Percentiles rank a stretch among this genome's conserved stretches.
These are phyloP conservation scores for Halictus rubicundus DNA, from an alignment of 1,140 invertebrate species.

Conservation along the genomic window DNA sequence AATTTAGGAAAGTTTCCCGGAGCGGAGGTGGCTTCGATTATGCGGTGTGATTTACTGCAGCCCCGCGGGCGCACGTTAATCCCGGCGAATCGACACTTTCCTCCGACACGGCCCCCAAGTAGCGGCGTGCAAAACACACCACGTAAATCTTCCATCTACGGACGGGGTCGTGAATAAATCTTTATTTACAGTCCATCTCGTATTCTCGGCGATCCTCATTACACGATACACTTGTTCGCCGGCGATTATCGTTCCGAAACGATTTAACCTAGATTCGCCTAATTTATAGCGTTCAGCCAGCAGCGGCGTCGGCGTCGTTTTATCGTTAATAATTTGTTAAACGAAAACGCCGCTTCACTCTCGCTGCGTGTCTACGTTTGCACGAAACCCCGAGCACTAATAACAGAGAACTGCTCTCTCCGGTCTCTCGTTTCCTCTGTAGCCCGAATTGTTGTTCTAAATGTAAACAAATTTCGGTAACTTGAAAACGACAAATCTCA, in stretches of 20 bases:
- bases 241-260: neutral
- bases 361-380: no score
- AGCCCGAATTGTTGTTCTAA: no score
- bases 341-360: no score
- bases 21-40: neutral
- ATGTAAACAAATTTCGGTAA: no score
- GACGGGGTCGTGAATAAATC: constrained; percentile 10
- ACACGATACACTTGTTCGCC: neutral
- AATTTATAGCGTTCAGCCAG: neutral
- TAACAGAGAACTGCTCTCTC: no score
- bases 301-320: no score
- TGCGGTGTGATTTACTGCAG: constrained; percentile 19
- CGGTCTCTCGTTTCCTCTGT: no score
- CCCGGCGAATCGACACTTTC: constrained; percentile 23
- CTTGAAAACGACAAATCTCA: no score
- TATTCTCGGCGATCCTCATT: constrained; percentile 1
- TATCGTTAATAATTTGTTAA: no score
- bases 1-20: neutral
- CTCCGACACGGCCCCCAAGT: neutral
- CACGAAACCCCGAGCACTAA: no score
- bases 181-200: neutral
- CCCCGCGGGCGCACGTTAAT: constrained; percentile 7
- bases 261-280: neutral
- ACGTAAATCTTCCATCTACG: constrained; percentile 3
- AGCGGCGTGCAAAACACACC: neutral